phyloP scores from a whole-genome alignment of 2,888 invertebrate species.

The Masnerella sp. region DNA sequence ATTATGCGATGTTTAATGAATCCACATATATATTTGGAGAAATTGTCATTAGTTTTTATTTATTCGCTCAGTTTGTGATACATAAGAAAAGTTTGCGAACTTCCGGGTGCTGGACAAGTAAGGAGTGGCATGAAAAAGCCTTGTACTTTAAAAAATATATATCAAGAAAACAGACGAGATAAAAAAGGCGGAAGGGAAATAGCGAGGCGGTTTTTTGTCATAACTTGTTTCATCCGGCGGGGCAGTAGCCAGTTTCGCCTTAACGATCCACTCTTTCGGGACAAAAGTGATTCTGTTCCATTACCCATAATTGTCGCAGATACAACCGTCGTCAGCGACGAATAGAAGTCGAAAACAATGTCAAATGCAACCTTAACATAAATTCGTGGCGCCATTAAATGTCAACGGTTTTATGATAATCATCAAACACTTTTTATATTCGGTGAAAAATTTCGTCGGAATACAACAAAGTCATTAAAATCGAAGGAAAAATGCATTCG shows the following conservation, averaged over 20 bases:
- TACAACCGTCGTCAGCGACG: constrained; percentile 25
- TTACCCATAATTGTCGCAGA: constrained; percentile 29
- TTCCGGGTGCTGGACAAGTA: constrained; percentile 11
- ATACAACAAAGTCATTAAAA: no score
- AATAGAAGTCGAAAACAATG: constrained; percentile 30
- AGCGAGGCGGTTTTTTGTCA: constrained; percentile 31
- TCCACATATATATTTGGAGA: constrained; percentile 7
- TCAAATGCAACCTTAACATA: constrained; percentile 17
- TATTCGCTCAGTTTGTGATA: constrained; percentile 14
- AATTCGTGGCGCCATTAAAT: constrained; percentile 1
- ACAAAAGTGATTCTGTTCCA: constrained; percentile 42
- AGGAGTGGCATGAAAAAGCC: constrained; percentile 13
- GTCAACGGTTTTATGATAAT: constrained; percentile 21
- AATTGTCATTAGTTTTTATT: constrained; percentile 28
- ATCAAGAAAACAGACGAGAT: constrained; percentile 29
- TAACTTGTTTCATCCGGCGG: constrained; percentile 23
- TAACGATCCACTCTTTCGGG: constrained; percentile 36
- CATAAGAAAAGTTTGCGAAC: constrained; percentile 20
- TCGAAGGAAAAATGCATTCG: constrained; percentile 2
- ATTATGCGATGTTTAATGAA: neutral
- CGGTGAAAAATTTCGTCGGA: neutral
- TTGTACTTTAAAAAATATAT: constrained; percentile 26
- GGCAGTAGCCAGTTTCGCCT: constrained; percentile 31
- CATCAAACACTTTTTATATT: neutral
- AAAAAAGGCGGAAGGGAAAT: constrained; percentile 28